Evolutionary conservation across 23 tunicate species (phyloP).

Genomic region (Clavelina lepadiformis): DNA sequence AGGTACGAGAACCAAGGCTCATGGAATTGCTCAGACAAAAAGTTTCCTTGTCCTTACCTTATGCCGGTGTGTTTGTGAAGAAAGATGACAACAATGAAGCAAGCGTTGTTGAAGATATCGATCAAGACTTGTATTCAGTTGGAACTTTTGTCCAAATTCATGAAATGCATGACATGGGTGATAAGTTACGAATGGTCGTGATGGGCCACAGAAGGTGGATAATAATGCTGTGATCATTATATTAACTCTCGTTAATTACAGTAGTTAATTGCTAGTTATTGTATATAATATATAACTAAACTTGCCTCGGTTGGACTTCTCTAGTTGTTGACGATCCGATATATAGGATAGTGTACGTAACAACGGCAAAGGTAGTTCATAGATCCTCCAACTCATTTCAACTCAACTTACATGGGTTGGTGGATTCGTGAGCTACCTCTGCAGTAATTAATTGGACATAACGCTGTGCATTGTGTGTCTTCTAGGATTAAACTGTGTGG

Average conservation of each 20-base stretch:
- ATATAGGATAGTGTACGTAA: too few relatives aligned
- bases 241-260: too few relatives aligned
- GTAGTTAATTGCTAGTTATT: too few relatives aligned
- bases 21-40: constrained; percentile 80
- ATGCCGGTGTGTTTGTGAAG: constrained; percentile 96
- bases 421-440: too few relatives aligned
- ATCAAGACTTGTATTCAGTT: constrained; percentile 56
- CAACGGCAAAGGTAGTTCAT: too few relatives aligned
- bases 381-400: too few relatives aligned
- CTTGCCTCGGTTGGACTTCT: too few relatives aligned
- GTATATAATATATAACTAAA: too few relatives aligned
- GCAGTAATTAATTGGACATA: too few relatives aligned
- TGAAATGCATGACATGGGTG: constrained; percentile 90
- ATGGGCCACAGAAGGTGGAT: constrained; percentile 97
- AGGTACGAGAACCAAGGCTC: constrained; percentile 75
- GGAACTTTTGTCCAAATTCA: constrained; percentile 98
- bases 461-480: background rate
- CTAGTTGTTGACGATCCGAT: too few relatives aligned
- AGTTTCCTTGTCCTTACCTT: constrained; percentile 68
- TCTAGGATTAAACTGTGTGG: constrained; percentile 35
- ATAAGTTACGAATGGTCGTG: constrained; percentile 86
- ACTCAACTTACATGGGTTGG: too few relatives aligned
- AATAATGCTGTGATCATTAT: too few relatives aligned
- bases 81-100: constrained; percentile 69
- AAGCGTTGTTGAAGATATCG: constrained; percentile 47